phyloP scores from a whole-genome alignment of 2,888 invertebrate genomes.

The Mesorhabditis sp. region DNA sequence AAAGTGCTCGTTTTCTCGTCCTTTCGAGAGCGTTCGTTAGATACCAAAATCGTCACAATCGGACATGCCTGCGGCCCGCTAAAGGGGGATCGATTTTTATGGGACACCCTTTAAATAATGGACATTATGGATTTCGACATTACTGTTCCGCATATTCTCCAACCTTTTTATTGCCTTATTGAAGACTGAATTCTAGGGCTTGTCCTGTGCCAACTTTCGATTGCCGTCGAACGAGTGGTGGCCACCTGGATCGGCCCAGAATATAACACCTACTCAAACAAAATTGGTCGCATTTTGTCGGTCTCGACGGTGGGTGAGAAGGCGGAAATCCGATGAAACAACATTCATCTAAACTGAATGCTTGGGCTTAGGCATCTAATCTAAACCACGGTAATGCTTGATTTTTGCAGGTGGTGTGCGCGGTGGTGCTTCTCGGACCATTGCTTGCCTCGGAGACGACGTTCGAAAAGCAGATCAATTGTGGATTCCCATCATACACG shows the following conservation, averaged over 20 bases:
- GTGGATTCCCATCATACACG: slow-evolving; percentile 3
- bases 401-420: background rate
- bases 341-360: background rate
- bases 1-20: no score
- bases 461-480: background rate
- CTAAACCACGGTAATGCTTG: background rate
- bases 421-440: background rate
- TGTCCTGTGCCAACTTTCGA: background rate
- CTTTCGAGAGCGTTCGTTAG: no score
- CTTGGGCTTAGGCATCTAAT: background rate
- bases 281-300: background rate
- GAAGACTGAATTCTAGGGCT: background rate
- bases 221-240: slow-evolving; percentile 3
- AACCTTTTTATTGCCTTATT: no score
- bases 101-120: no score
- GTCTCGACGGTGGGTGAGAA: slow-evolving; percentile 5
- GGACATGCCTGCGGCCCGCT: no score
- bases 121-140: no score
- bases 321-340: background rate
- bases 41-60: no score
- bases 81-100: no score
- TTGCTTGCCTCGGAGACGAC: slow-evolving; percentile 6
- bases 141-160: no score
- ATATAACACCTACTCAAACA: slow-evolving; percentile 1
- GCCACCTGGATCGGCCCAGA: slow-evolving; percentile 5